These are phyloP conservation scores for Gymnocypris eckloni DNA, from an alignment of 2,797 vertebrate species.

Conservation along the genomic window DNA sequence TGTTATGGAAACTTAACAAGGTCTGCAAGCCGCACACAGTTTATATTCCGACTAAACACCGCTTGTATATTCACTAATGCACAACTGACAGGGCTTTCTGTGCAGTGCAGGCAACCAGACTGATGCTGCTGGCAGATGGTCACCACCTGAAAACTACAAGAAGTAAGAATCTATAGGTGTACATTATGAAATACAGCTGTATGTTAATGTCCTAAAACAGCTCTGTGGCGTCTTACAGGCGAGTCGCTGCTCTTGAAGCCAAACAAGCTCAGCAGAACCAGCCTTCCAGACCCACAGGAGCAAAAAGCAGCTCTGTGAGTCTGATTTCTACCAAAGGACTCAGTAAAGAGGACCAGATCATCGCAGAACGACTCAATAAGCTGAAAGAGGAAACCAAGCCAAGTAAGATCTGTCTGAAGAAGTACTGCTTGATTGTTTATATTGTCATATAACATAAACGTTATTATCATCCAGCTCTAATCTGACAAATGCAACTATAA, in stretches of 20 bases:
- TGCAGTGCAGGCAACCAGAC: slow-evolving; percentile 78
- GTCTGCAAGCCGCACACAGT: slow-evolving; percentile 68
- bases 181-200: not conserved
- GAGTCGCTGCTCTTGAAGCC: slow-evolving; percentile 90
- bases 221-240: slow-evolving; percentile 73
- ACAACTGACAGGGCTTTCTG: slow-evolving; percentile 48
- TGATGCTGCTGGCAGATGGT: slow-evolving; percentile 87
- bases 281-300: slow-evolving; percentile 63
- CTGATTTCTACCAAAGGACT: slow-evolving; percentile 71
- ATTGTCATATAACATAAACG: not conserved
- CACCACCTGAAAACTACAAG: slow-evolving; percentile 98
- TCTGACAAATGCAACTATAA: not conserved
- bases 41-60: not conserved
- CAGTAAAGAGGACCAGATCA: slow-evolving; percentile 86
- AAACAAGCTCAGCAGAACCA: slow-evolving; percentile 77
- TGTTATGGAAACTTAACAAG: slow-evolving; percentile 87
- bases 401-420: slow-evolving; percentile 73
- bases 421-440: not conserved
- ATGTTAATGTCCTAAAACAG: not conserved
- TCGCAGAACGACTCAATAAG: slow-evolving; percentile 89
- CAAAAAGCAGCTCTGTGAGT: slow-evolving; percentile 57
- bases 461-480: not conserved
- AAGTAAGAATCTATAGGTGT: slow-evolving; percentile 78
- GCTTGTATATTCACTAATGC: not conserved
- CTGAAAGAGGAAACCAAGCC: slow-evolving; percentile 88